Base-by-base conservation (phyloP, 2,113 vertebrate genomes). In the Corvus moneduloides region DNA sequence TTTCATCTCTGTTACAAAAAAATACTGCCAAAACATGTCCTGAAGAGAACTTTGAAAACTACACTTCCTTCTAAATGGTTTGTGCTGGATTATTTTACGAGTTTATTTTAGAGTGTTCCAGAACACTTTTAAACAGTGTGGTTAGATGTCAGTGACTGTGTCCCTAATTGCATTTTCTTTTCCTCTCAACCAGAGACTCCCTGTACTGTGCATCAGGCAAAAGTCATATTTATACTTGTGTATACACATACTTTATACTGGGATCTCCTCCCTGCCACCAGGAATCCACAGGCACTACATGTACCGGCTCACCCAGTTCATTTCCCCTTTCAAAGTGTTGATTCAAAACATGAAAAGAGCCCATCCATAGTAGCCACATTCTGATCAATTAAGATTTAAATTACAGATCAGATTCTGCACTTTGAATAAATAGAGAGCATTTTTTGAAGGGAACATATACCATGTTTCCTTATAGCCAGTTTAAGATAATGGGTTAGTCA, bases 311-410 rank as follows among this genome's bases (percentile, higher is more conserved):
- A 75, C n/a, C 63, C 69, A 41, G 54, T 83, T 87, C 23, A 75
- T 67, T 86, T 93, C 62, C 75, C 63, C 41, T 87, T 74, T 72
- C 63, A 52, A 52, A 81, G 84, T 41, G 74, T 59, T 87, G 69
- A 95, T 95, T 72, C 55, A 87, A 81, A 74, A 69, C 56, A 66
- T 85, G 77, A 91, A 75, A 89, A 62, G 88, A 93, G 89, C 32
- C 76, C 63, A 66, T 8, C 80, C 55, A 58, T 4, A 91, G 62
- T 44, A 84, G 87, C 66, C 66, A 91, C n/a, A 78, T 69, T 75
- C 67, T 52, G 54, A 89, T 52, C 89, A 66, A 68, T 44, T 84
- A 77, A 78, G 72, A 94, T 84, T 81, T 87, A 86, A 89, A 85
- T 82, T 80, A 41, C 24, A 83, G 33, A 63, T 44, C 71, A 75